phyloP scores from a whole-genome alignment of 2,113 vertebrate genomes.

The Vombatus ursinus region DNA sequence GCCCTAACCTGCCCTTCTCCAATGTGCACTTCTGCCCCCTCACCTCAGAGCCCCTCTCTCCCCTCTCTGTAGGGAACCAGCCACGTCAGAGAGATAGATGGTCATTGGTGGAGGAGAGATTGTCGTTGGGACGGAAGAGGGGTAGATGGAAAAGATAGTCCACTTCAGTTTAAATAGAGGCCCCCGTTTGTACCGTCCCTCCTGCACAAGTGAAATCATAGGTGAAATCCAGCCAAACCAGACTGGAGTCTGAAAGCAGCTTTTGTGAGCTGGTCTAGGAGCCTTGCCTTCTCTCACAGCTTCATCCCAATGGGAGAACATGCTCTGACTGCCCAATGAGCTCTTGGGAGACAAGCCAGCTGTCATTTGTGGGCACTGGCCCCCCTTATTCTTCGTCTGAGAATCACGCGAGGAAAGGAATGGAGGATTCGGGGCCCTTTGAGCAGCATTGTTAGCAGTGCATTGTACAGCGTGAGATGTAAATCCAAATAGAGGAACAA shows the following conservation, averaged over 20 bases:
- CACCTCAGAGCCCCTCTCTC: not conserved
- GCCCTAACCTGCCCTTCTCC: not conserved
- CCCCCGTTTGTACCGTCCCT: no score
- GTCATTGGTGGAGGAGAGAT: not conserved
- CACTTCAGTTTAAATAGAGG: not conserved
- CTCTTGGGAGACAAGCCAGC: not conserved
- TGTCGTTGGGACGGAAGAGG: not conserved
- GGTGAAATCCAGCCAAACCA: not conserved
- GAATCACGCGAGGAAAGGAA: not conserved
- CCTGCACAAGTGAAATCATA: no score
- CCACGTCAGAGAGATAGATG: not conserved
- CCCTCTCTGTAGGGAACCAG: not conserved
- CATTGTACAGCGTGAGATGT: not conserved
- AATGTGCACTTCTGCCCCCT: not conserved
- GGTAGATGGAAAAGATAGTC: not conserved
- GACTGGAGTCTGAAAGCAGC: not conserved
- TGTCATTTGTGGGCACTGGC: not conserved
- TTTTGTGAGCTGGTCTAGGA: not conserved
- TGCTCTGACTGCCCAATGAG: not conserved
- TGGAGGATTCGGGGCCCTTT: not conserved
- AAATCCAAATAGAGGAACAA: not conserved
- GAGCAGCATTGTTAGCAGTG: not conserved
- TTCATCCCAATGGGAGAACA: not conserved
- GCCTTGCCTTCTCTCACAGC: not conserved
- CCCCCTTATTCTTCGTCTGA: not conserved